A percentile compares a stretch with the other conserved stretches of the same genome.
Evolutionary conservation across 1,140 invertebrate species (phyloP).

Genomic region (Vollenhovia emeryi): DNA sequence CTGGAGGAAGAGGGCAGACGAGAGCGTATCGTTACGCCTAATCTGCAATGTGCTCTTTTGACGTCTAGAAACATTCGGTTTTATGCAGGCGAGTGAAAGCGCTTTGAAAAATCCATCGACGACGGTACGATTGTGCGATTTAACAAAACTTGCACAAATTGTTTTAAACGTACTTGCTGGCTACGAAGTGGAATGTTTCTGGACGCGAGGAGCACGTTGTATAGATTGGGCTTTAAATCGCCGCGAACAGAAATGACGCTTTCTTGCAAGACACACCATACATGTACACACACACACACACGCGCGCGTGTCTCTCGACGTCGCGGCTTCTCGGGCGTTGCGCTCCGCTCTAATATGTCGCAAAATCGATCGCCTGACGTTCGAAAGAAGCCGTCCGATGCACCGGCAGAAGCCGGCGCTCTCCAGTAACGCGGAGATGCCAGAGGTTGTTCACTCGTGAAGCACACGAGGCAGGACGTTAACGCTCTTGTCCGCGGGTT

Average conservation of each 20-base stretch:
- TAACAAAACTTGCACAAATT: too few relatives aligned
- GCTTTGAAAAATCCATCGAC: too few relatives aligned
- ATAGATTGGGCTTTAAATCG: too few relatives aligned
- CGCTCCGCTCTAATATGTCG: background rate
- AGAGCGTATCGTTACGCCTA: conserved; percentile 30
- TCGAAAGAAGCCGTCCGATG: background rate
- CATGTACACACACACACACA: background rate
- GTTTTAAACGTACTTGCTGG: too few relatives aligned
- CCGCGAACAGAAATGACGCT: background rate
- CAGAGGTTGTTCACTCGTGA: background rate
- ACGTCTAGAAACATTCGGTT: too few relatives aligned
- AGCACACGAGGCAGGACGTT: background rate
- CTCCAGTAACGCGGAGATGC: background rate
- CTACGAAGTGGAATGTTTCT: too few relatives aligned
- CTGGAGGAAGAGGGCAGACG: background rate
- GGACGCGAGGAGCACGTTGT: too few relatives aligned
- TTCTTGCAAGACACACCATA: too few relatives aligned
- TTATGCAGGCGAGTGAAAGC: too few relatives aligned
- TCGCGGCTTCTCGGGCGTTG: too few relatives aligned
- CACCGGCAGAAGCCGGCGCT: background rate
- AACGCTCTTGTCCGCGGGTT: background rate
- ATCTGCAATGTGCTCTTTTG: too few relatives aligned
- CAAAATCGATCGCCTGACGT: background rate
- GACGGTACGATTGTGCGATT: too few relatives aligned
- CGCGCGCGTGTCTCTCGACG: background rate